Conservation (phyloP, 2,113 vertebrate genomes). For the Pogona vitticeps region DNA sequence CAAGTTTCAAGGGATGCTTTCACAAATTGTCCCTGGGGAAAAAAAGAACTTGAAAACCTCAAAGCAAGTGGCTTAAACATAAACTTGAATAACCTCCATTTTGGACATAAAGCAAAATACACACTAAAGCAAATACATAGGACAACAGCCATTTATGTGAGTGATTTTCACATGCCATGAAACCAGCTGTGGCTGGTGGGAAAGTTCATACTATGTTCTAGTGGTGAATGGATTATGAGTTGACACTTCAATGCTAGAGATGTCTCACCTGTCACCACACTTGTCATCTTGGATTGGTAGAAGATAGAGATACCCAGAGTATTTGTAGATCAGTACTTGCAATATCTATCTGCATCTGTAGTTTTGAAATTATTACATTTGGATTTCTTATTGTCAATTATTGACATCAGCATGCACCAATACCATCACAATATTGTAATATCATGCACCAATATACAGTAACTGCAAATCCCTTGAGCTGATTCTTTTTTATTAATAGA, state of each 20-base stretch:
- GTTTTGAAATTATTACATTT: too few relatives aligned
- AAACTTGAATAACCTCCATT: constrained; percentile 60
- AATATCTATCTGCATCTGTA: not conserved
- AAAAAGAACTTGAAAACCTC: constrained; percentile 46
- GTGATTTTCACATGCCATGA: not conserved
- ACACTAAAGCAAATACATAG: constrained; percentile 13
- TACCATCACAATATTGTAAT: too few relatives aligned
- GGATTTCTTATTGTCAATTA: too few relatives aligned
- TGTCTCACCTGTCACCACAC: too few relatives aligned
- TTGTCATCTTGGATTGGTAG: too few relatives aligned
- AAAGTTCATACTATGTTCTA: not conserved
- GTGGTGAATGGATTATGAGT: not conserved
- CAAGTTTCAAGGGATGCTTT: constrained; percentile 68
- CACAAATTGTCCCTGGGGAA: constrained; percentile 61
- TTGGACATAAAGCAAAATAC: constrained; percentile 29
- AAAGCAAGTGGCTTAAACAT: constrained; percentile 53
- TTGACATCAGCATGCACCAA: not conserved
- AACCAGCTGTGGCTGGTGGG: constrained; percentile 10
- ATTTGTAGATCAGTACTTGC: not conserved
- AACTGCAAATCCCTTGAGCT: not conserved
- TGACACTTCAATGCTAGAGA: too few relatives aligned
- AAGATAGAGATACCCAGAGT: not conserved
- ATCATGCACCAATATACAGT: not conserved
- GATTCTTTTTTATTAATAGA: not conserved
- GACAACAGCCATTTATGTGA: not conserved